Evolutionary conservation across 2,113 vertebrate species (phyloP).

Genomic region (Sylvia atricapilla): DNA sequence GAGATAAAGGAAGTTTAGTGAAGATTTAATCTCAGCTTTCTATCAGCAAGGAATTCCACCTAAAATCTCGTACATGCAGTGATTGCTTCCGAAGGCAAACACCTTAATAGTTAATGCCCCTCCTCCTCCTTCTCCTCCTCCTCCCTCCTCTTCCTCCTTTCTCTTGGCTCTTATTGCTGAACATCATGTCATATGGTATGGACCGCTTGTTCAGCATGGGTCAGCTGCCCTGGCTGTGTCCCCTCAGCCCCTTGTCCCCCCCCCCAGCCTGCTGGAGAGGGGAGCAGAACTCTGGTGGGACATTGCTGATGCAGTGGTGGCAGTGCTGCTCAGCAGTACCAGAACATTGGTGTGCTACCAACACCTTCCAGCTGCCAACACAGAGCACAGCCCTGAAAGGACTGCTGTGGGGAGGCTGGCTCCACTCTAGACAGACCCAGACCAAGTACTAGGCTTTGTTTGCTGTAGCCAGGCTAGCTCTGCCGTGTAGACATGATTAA

Average conservation of each 20-base stretch:
- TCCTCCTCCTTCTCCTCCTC: too few species aligned
- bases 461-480: not conserved
- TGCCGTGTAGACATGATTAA: not conserved
- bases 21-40: not conserved
- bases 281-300: not conserved
- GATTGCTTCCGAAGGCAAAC: not conserved
- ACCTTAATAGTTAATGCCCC: not conserved
- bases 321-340: not conserved
- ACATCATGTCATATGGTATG: not conserved
- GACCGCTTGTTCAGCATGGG: not conserved
- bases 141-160: not conserved
- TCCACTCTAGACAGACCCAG: not conserved
- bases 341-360: not conserved
- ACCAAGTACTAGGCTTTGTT: not conserved
- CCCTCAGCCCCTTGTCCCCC: not conserved
- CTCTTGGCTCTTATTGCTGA: not conserved
- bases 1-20: not conserved
- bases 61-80: fast-evolving
- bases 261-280: not conserved
- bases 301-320: not conserved
- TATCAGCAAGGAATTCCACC: not conserved
- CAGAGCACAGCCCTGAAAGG: not conserved
- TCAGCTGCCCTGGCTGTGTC: not conserved
- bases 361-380: not conserved
- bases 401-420: not conserved